Evolutionary conservation across 2,113 vertebrate species (phyloP).

Genomic region (Nothobranchius furzeri): DNA sequence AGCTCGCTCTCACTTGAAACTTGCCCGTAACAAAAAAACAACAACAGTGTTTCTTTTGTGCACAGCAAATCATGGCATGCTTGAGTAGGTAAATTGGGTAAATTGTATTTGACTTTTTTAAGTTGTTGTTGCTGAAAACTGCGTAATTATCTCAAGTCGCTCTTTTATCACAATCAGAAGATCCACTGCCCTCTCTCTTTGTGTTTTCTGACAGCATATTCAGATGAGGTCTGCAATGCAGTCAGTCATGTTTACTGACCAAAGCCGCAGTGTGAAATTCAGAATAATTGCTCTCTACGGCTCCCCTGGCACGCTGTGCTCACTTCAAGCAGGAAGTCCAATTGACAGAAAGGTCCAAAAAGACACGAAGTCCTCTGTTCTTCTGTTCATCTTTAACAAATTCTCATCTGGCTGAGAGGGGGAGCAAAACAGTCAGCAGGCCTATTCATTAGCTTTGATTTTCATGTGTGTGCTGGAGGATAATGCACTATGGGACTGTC

Average conservation of each 20-base stretch:
- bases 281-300: slow-evolving; percentile 68
- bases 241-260: slow-evolving; percentile 71
- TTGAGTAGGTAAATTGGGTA: background rate
- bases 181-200: slow-evolving; percentile 9
- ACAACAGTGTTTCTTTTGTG: slow-evolving; percentile 24
- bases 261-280: slow-evolving; percentile 73
- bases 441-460: too few species aligned
- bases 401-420: background rate
- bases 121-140: background rate
- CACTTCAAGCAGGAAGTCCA: slow-evolving; percentile 47
- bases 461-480: background rate
- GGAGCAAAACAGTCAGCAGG: background rate
- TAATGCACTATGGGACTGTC: background rate
- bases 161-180: slow-evolving; percentile 31
- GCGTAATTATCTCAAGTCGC: slow-evolving; percentile 54
- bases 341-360: slow-evolving; percentile 37
- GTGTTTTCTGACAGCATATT: slow-evolving; percentile 64
- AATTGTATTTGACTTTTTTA: background rate
- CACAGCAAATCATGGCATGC: background rate
- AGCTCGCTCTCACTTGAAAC: slow-evolving; percentile 45
- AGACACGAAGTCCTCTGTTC: slow-evolving; percentile 23
- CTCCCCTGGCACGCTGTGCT: slow-evolving; percentile 53
- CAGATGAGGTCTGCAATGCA: slow-evolving; percentile 71
- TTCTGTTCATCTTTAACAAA: slow-evolving; percentile 1
- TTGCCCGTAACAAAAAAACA: slow-evolving; percentile 40